A percentile compares a stretch with the other conserved stretches of the same genome.
These are phyloP conservation scores for Platycheirus albimanus DNA, from an alignment of 2,888 invertebrate species.

Conservation along the genomic window DNA sequence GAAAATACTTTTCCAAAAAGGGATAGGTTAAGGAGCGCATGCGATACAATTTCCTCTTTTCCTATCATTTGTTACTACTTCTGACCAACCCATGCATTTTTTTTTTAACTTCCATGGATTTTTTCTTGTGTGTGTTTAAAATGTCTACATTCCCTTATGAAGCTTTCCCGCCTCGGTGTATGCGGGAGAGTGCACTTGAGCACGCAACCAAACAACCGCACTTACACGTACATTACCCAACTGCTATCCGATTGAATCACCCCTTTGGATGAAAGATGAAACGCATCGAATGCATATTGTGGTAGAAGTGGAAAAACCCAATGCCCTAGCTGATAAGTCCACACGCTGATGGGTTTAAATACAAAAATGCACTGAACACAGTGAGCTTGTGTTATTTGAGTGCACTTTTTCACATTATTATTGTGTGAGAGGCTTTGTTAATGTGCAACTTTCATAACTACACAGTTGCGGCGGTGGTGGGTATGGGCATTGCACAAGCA, in stretches of 20 bases:
- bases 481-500: constrained; percentile 44
- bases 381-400: constrained; percentile 47
- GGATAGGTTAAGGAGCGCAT: constrained; percentile 77
- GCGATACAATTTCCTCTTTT: constrained; percentile 76
- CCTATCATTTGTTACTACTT: constrained; percentile 33
- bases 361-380: no score
- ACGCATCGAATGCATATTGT: constrained; percentile 62
- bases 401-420: constrained; percentile 65
- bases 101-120: constrained; percentile 41
- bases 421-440: constrained; percentile 34
- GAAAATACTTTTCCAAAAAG: constrained; percentile 76
- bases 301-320: no score
- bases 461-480: constrained; percentile 29
- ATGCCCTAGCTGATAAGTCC: no score
- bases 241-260: constrained; percentile 31
- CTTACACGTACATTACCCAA: constrained; percentile 20
- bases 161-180: constrained; percentile 58
- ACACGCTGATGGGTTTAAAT: constrained; percentile 13
- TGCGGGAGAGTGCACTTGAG: constrained; percentile 72
- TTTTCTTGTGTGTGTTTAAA: constrained; percentile 37
- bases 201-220: constrained; percentile 30
- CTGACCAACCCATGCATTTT: constrained; percentile 62
- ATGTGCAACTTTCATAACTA: constrained; percentile 37
- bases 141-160: constrained; percentile 58
- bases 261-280: constrained; percentile 62